Conservation (phyloP, 2,797 vertebrate species). For the Gymnoscopelus microlampas region DNA sequence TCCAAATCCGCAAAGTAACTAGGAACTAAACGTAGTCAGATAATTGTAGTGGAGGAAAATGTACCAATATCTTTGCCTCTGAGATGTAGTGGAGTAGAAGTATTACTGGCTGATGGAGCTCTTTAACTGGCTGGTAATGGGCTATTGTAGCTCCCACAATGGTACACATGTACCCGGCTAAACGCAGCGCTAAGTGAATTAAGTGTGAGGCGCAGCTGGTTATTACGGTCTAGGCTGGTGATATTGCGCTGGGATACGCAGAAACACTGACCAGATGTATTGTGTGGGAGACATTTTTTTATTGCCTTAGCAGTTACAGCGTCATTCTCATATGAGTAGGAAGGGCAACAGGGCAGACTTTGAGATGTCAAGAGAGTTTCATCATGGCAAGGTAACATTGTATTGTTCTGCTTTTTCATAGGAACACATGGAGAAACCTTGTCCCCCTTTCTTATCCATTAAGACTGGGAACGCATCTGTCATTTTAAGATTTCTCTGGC, state of each 20-base stretch:
- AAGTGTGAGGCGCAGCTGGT: slow-evolving; percentile 54
- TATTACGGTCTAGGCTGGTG: slow-evolving; percentile 32
- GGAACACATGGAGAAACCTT: no score
- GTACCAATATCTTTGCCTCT: no score
- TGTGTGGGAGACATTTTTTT: slow-evolving; percentile 8
- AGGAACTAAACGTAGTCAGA: no score
- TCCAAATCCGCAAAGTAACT: no score
- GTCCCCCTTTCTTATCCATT: no score
- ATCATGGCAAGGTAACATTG: slow-evolving; percentile 9
- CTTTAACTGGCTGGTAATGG: slow-evolving; percentile 72
- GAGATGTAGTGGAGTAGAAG: no score
- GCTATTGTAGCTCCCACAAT: slow-evolving; percentile 66
- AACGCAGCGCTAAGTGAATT: slow-evolving; percentile 70
- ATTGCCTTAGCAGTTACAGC: slow-evolving; percentile 7
- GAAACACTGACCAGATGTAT: not conserved
- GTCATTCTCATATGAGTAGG: slow-evolving; percentile 4
- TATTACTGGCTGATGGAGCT: slow-evolving; percentile 60
- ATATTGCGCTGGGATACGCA: slow-evolving; percentile 4
- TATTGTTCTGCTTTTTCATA: not conserved
- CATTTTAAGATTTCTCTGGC: no score
- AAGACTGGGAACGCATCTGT: no score
- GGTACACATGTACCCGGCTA: slow-evolving; percentile 64
- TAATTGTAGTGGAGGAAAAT: no score
- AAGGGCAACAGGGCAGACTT: not conserved
- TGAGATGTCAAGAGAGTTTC: slow-evolving; percentile 5